phyloP scores from a whole-genome alignment of 2,888 invertebrate genomes.

The Hermaeophaga mercurialis region DNA sequence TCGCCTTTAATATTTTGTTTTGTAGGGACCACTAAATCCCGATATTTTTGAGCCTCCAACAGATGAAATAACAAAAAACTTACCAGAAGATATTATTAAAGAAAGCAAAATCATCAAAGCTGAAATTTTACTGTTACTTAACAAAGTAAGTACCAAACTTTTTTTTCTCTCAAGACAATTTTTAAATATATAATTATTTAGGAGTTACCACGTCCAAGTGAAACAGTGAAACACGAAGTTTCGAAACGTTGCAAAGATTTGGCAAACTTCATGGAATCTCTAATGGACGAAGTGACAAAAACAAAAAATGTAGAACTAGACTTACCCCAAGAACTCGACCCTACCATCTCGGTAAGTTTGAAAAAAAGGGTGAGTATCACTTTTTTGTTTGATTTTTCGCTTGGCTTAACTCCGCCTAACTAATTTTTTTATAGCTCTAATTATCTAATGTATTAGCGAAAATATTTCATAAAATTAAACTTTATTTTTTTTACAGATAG shows the following conservation, averaged over 20 bases:
- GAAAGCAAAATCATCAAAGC: constrained; percentile 67
- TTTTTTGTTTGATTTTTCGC: constrained; percentile 23
- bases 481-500: too few relatives aligned
- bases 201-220: constrained; percentile 54
- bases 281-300: constrained; percentile 71
- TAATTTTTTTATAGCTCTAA: too few relatives aligned
- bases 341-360: constrained; percentile 67
- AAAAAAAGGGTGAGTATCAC: constrained; percentile 40
- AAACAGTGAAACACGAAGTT: constrained; percentile 68
- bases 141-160: constrained; percentile 60
- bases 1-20: constrained; percentile 32
- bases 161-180: neutral
- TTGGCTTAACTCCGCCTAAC: too few relatives aligned
- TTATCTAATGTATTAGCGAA: too few relatives aligned
- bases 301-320: constrained; percentile 62
- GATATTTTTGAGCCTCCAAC: constrained; percentile 69
- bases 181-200: constrained; percentile 26
- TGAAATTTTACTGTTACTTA: constrained; percentile 70
- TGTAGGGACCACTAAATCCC: constrained; percentile 77
- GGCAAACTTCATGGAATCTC: constrained; percentile 74
- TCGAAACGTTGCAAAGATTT: constrained; percentile 75
- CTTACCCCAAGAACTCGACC: constrained; percentile 65
- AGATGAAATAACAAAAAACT: constrained; percentile 53
- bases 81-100: constrained; percentile 66
- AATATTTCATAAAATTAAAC: too few relatives aligned